Evolutionary conservation across 1,140 invertebrate species (phyloP).

Genomic region (Drosophila repleta): DNA sequence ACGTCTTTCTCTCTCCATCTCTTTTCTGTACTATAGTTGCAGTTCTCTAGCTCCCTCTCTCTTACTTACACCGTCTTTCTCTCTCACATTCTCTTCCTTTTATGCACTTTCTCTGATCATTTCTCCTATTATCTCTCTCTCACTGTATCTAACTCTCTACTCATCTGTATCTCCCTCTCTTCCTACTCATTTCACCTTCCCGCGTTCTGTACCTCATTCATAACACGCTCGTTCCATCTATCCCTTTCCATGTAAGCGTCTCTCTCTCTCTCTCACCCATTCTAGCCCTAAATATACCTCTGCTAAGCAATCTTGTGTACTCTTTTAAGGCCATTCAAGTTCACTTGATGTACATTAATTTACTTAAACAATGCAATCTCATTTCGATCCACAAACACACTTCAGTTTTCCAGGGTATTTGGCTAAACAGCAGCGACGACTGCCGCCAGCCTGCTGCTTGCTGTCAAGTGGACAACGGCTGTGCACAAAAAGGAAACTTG

Average conservation of each 20-base stretch:
- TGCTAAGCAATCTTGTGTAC: too few species aligned
- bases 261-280: background rate
- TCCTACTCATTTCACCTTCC: too few species aligned
- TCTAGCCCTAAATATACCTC: too few species aligned
- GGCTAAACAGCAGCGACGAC: too few species aligned
- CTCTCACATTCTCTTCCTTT: background rate
- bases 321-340: too few species aligned
- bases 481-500: slow-evolving; percentile 27
- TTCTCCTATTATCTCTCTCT: background rate
- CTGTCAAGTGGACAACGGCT: slow-evolving; percentile 69
- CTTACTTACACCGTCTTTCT: background rate
- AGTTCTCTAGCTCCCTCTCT: background rate
- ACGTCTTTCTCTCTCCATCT: too few species aligned
- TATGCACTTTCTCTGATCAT: background rate
- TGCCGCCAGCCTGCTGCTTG: background rate
- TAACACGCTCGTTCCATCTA: too few species aligned
- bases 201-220: too few species aligned
- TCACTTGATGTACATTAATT: background rate
- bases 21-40: too few species aligned
- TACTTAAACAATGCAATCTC: background rate
- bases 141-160: background rate
- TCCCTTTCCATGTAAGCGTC: too few species aligned
- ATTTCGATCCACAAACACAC: too few species aligned
- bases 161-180: too few species aligned
- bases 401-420: slow-evolving; percentile 13